Percentiles rank a stretch among this genome's conserved stretches.
These are phyloP conservation scores for Chlamydotis undulata DNA, from an alignment of 2,113 vertebrate genomes.

Conservation along the genomic window DNA sequence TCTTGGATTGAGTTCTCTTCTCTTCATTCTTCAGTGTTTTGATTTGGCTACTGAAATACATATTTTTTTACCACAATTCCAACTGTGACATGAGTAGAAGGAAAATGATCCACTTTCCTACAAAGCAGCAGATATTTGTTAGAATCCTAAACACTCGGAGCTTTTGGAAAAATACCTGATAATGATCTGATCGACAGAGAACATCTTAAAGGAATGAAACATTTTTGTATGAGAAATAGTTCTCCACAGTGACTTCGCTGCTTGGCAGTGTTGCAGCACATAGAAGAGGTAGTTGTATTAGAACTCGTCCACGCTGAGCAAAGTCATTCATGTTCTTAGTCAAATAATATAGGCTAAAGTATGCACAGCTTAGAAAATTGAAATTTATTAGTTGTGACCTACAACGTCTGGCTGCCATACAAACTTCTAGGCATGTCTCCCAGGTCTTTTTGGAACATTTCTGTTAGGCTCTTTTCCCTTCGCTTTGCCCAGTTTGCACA, in stretches of 20 bases:
- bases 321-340: slow-evolving; percentile 2
- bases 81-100: neutral
- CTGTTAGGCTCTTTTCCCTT: neutral
- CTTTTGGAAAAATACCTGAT: neutral
- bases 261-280: neutral
- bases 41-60: slow-evolving; percentile 25
- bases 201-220: neutral
- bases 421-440: slow-evolving; percentile 13
- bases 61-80: neutral
- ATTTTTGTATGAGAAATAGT: neutral
- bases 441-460: neutral
- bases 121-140: neutral
- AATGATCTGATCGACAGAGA: neutral
- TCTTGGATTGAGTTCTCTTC: neutral
- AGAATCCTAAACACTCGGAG: neutral
- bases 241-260: neutral
- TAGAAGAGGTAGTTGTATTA: neutral
- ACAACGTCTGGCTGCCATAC: slow-evolving; percentile 5
- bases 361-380: neutral
- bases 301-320: neutral
- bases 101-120: neutral
- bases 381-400: slow-evolving; percentile 56
- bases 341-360: neutral
- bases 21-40: slow-evolving; percentile 7
- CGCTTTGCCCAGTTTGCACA: neutral